Conservation (phyloP, 2,797 vertebrate genomes). For the Selene dorsalis region DNA sequence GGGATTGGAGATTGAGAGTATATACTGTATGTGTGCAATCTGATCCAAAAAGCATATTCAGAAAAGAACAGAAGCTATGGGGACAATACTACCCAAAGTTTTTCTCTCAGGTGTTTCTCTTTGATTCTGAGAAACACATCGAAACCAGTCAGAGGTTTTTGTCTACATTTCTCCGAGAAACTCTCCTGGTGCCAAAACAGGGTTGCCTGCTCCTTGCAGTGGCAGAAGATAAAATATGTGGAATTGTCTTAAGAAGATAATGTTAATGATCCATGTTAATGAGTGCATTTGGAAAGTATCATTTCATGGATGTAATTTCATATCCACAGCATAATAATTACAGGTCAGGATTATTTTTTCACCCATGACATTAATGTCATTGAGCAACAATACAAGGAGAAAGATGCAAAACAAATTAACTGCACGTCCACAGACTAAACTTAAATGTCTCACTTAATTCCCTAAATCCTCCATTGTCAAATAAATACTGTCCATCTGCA, state of each 20-base stretch:
- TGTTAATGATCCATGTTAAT: conserved; percentile 10
- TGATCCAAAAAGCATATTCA: conserved; percentile 30
- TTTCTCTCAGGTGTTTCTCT: conserved; percentile 5
- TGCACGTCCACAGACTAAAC: conserved; percentile 38
- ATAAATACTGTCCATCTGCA: conserved; percentile 77
- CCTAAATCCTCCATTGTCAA: conserved; percentile 58
- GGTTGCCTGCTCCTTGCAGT: not conserved
- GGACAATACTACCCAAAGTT: conserved; percentile 21
- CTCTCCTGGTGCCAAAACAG: conserved; percentile 31
- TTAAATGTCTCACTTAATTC: conserved; percentile 59
- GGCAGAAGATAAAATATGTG: not conserved
- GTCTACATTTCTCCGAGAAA: conserved; percentile 50
- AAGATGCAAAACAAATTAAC: conserved; percentile 24
- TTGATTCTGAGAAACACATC: conserved; percentile 28
- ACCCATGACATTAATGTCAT: not conserved
- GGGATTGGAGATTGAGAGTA: conserved; percentile 16
- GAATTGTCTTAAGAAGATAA: not conserved
- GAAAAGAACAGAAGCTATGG: conserved; percentile 24
- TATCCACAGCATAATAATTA: conserved; percentile 13
- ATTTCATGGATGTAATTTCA: conserved; percentile 15
- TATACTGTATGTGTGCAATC: conserved; percentile 28
- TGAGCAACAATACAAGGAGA: conserved; percentile 2
- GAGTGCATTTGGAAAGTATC: not conserved
- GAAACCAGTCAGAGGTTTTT: conserved; percentile 37
- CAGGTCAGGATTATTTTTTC: not conserved